Conservation (phyloP, 2,797 vertebrate species). For the Clamator glandarius region DNA sequence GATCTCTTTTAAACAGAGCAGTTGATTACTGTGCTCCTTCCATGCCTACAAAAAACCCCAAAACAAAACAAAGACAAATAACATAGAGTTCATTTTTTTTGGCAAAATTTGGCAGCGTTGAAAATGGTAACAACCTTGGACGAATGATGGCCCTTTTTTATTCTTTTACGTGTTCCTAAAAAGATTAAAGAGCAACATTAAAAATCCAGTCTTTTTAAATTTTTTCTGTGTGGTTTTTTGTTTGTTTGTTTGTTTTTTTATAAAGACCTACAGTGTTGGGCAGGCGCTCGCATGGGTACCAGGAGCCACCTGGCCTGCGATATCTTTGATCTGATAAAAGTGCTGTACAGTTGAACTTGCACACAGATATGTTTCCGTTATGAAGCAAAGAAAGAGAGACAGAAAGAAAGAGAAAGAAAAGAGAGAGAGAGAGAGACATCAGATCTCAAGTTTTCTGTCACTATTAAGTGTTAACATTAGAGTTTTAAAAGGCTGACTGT, state of each 20-base stretch:
- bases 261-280: constrained; percentile 71
- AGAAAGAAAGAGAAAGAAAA: constrained; percentile 63
- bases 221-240: background rate
- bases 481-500: constrained; percentile 80
- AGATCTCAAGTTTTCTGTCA: constrained; percentile 77
- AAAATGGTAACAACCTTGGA: constrained; percentile 71
- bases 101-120: constrained; percentile 90
- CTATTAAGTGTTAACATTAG: constrained; percentile 77
- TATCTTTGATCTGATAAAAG: constrained; percentile 77
- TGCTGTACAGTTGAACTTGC: constrained; percentile 87
- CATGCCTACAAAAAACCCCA: constrained; percentile 29
- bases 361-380: constrained; percentile 84
- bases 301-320: constrained; percentile 55
- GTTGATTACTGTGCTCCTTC: constrained; percentile 73
- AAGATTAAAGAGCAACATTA: constrained; percentile 71
- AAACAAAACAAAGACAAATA: background rate
- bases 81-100: constrained; percentile 75
- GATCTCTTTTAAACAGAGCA: constrained; percentile 38
- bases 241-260: background rate
- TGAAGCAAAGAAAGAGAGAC: constrained; percentile 76
- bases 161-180: constrained; percentile 65
- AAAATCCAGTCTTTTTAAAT: constrained; percentile 66
- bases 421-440: constrained; percentile 66
- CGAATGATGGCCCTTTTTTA: constrained; percentile 69
- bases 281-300: constrained; percentile 52